These are phyloP conservation scores for Grus americana DNA, from an alignment of 2,113 vertebrate genomes.

Conservation along the genomic window DNA sequence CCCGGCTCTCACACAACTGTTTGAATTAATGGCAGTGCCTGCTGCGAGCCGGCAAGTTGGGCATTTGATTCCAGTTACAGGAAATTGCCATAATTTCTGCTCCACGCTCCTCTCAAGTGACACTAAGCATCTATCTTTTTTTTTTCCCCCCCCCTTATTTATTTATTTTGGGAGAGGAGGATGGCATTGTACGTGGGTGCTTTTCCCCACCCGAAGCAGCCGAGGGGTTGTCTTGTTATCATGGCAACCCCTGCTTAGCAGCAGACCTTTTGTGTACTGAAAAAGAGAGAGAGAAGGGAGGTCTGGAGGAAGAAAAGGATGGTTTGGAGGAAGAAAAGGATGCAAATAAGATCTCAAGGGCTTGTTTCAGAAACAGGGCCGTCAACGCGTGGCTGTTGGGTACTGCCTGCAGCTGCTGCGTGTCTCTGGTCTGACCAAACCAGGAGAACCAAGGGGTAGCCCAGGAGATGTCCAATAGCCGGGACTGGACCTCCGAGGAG, in stretches of 20 bases:
- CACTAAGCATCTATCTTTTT: not conserved
- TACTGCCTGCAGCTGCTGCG: too few species aligned
- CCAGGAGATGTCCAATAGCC: not conserved
- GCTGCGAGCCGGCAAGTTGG: conserved; percentile 67
- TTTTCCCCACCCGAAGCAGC: not conserved
- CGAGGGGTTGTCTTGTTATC: conserved; percentile 16
- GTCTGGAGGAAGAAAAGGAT: not conserved
- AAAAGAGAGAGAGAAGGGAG: not conserved
- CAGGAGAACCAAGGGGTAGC: not conserved
- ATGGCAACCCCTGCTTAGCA: conserved; percentile 48
- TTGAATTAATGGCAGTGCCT: conserved; percentile 72
- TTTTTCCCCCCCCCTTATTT: not conserved
- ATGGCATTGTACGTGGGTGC: not conserved
- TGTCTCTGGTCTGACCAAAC: not conserved
- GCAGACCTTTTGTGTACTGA: not conserved
- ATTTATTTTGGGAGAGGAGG: not conserved
- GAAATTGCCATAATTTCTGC: conserved; percentile 79
- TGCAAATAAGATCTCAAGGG: not conserved
- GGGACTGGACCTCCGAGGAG: not conserved
- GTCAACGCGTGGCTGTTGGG: not conserved
- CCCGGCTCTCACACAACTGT: conserved; percentile 52
- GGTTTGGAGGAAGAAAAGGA: not conserved
- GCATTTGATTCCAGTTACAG: conserved; percentile 75
- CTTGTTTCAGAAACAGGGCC: not conserved
- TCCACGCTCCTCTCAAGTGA: conserved; percentile 54